phyloP scores from a whole-genome alignment of 2,797 vertebrate genomes.

The Ataeniobius toweri region DNA sequence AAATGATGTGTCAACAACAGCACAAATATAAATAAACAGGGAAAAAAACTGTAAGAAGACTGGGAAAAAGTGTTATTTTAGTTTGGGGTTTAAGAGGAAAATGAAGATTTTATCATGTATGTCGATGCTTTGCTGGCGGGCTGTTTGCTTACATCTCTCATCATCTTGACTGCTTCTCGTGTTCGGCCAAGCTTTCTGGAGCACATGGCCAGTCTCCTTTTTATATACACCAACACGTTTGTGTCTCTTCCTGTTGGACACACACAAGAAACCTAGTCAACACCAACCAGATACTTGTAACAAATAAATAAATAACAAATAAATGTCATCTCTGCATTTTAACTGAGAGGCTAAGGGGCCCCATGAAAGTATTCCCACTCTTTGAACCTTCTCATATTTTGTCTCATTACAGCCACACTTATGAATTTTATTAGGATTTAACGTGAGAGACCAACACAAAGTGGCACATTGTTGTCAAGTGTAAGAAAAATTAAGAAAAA shows the following conservation, averaged over 20 bases:
- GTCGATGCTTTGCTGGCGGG: neutral
- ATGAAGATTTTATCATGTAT: neutral
- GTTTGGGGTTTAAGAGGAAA: neutral
- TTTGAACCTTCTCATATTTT: neutral
- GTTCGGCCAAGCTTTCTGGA: constrained; percentile 96
- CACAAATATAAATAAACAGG: neutral
- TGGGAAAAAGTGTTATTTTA: neutral
- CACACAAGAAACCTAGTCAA: constrained; percentile 28
- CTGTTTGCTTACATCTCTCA: constrained; percentile 93
- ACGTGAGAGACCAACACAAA: neutral
- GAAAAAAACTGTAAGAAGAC: neutral
- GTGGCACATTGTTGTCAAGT: neutral
- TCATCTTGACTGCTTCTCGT: constrained; percentile 98
- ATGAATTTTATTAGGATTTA: neutral
- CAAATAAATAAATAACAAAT: too few species aligned
- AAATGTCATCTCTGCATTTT: neutral
- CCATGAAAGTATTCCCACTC: neutral
- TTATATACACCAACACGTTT: constrained; percentile 97
- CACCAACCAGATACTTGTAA: neutral
- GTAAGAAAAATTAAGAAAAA: neutral
- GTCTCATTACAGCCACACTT: neutral
- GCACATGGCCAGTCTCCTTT: constrained; percentile 97
- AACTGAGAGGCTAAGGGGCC: neutral
- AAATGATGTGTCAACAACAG: neutral
- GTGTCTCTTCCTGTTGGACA: constrained; percentile 91